Percentiles rank a stretch among this genome's conserved stretches.
phyloP scores from a whole-genome alignment of 2,888 invertebrate genomes.

The Netelia inedita region DNA sequence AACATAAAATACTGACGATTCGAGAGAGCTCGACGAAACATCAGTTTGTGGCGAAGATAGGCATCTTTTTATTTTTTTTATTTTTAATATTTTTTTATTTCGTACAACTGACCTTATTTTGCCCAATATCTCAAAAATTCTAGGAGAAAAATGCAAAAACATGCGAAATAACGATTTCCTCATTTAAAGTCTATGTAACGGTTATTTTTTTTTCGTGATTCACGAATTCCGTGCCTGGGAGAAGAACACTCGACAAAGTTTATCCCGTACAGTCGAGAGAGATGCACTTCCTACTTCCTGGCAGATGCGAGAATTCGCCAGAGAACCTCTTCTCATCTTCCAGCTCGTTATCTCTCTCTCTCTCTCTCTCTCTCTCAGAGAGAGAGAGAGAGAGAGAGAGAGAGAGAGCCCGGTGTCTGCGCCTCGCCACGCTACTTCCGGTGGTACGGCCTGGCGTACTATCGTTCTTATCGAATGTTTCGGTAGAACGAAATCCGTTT shows the following conservation, averaged over 20 bases:
- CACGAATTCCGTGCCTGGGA: not conserved
- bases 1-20: not conserved
- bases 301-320: conserved; percentile 1
- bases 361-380: too few relatives aligned
- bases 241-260: conserved; percentile 17
- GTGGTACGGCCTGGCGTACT: conserved; percentile 1
- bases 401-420: not conserved
- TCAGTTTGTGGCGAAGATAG: not conserved
- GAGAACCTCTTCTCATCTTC: not conserved
- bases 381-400: too few relatives aligned
- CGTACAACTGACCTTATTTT: too few relatives aligned
- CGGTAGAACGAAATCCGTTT: not conserved
- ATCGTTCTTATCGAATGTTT: not conserved
- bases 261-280: not conserved
- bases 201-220: conserved; percentile 1
- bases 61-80: not conserved
- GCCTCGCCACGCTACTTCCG: conserved; percentile 1
- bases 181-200: too few relatives aligned
- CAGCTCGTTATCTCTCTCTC: not conserved
- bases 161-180: too few relatives aligned
- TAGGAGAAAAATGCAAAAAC: too few relatives aligned
- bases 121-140: too few relatives aligned
- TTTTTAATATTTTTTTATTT: too few relatives aligned
- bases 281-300: conserved; percentile 47
- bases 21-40: not conserved